Base-by-base conservation (phyloP, 2,888 invertebrate genomes). In the Thyatira batis region DNA sequence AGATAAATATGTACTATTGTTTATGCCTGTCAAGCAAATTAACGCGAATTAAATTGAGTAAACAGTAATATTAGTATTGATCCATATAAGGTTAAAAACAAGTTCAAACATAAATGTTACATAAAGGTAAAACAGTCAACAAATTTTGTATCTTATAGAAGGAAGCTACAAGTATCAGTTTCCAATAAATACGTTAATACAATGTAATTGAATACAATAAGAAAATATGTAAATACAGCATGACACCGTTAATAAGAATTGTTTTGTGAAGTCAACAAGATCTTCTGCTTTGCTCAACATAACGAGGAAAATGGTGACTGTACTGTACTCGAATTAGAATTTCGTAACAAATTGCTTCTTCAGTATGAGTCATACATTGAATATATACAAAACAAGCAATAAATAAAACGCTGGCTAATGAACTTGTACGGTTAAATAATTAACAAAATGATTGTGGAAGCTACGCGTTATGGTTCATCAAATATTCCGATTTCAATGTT, bases 311-410 rank as follows among this genome's bases (percentile, higher is more conserved):
- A 28, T 27, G 6, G 33, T 25, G 23, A 48, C 51, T 54, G 55
- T 57, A 55, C 51, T 53, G 58, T 57, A 23, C 54, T 51, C 53
- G 56, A 63, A 63, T 63, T 51, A 57, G 45, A 52, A n/a, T 67
- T 65, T 63, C 57, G 57, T 60, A 69, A 67, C 53, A 55, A 54
- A 27, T 27, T 17, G 20, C 27, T 28, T 20, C 27, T 27, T 27
- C 23, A 25, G 9, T 25, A 27, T 48, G 48, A 48, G 27, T 48
- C 48, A 48, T 48, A 8, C n/a, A 17, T 39, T 39, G 27, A 27
- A 48, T 27, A 48, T 20, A 48, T 20, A 27, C 13, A 4, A 5
- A 2, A 10, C 6, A 48, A 48, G 20, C 9, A 9, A n/a, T 27
- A 27, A 11, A 1, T 9, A n/a, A 8, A 13, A 25, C 25, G 10